Conservation (phyloP, 1,140 invertebrate genomes). For the Orussus abietinus region DNA sequence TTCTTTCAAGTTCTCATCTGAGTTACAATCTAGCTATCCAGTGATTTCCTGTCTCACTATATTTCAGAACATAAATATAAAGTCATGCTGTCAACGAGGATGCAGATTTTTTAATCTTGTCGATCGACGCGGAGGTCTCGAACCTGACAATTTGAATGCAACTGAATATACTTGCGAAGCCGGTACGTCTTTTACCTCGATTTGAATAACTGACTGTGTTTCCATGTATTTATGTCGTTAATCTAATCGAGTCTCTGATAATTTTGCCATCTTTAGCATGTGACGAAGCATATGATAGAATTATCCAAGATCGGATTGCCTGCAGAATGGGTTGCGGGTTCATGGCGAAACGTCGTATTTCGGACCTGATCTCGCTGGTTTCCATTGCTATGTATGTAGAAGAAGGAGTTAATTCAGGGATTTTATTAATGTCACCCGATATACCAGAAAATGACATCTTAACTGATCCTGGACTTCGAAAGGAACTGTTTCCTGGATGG, state of each 20-base stretch:
- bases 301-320: constrained; percentile 33
- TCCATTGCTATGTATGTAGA: constrained; percentile 37
- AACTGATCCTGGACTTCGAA: constrained; percentile 44
- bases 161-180: constrained; percentile 42
- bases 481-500: constrained; percentile 45
- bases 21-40: neutral
- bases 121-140: constrained; percentile 28
- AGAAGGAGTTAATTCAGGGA: constrained; percentile 35
- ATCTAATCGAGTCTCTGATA: constrained; percentile 4
- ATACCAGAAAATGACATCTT: constrained; percentile 45
- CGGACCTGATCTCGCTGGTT: constrained; percentile 32
- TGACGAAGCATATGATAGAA: constrained; percentile 42
- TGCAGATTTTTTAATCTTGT: constrained; percentile 49
- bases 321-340: constrained; percentile 45
- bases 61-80: constrained; percentile 35
- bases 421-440: constrained; percentile 40
- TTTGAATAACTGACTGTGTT: constrained; percentile 5
- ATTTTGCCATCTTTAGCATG: constrained; percentile 35
- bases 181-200: constrained; percentile 27
- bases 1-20: neutral
- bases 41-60: constrained; percentile 3
- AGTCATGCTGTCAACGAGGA: constrained; percentile 45
- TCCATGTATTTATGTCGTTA: constrained; percentile 2
- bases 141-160: constrained; percentile 32
- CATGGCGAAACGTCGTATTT: constrained; percentile 42